These are phyloP conservation scores for Pollicipes pollicipes DNA, from an alignment of 1,140 invertebrate species.

Conservation along the genomic window DNA sequence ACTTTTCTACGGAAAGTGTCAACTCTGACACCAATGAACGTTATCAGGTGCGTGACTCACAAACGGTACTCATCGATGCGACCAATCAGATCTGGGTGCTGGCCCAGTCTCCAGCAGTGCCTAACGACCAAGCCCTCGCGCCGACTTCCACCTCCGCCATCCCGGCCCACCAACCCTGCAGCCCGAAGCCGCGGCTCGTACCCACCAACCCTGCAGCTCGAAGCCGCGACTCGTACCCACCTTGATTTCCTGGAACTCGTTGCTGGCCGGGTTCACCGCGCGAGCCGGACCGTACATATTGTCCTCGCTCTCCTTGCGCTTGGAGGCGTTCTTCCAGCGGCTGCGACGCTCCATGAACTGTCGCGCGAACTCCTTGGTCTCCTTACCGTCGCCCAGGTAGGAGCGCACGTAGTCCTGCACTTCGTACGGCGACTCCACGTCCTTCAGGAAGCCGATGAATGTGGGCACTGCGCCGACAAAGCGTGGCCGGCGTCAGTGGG, in stretches of 20 bases:
- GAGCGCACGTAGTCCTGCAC: conserved; percentile 81
- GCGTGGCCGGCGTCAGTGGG: no score
- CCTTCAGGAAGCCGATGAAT: conserved; percentile 73
- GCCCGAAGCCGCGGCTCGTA: conserved; percentile 11
- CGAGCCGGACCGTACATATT: conserved; percentile 75
- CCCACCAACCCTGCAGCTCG: no score
- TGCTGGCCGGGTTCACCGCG: conserved; percentile 55
- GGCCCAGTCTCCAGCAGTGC: no score
- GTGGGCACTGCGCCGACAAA: conserved; percentile 80
- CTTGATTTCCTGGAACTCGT: conserved; percentile 67
- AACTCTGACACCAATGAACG: no score
- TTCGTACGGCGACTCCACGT: conserved; percentile 84
- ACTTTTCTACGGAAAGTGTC: no score
- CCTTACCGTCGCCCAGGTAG: conserved; percentile 69
- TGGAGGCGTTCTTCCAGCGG: conserved; percentile 41
- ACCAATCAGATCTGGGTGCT: no score
- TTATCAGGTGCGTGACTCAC: no score
- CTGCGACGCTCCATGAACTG: conserved; percentile 74
- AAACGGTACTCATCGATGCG: no score
- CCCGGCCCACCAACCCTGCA: no score
- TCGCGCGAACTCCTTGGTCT: conserved; percentile 60
- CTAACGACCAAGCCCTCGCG: no score
- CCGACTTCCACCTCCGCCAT: no score
- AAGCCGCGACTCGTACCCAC: conserved; percentile 28
- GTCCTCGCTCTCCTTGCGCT: conserved; percentile 38